Percentiles rank a stretch among this genome's conserved stretches.
phyloP scores from a whole-genome alignment of 2,888 invertebrate species.

The Odontothrips loti region DNA sequence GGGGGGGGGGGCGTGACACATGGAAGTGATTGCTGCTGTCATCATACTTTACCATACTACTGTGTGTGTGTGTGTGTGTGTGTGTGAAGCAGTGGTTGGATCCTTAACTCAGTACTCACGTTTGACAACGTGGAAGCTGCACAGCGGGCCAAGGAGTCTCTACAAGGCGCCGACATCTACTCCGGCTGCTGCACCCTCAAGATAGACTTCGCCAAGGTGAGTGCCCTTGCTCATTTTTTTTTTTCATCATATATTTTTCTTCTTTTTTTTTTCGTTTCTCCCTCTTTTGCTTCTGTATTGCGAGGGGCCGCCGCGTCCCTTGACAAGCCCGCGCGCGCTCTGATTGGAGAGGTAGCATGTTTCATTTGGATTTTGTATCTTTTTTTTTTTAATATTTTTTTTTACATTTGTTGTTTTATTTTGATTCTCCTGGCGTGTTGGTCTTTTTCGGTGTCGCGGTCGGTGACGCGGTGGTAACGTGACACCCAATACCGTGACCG shows the following conservation, averaged over 20 bases:
- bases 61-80: background rate
- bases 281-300: constrained; percentile 4
- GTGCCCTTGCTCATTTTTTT: constrained; percentile 42
- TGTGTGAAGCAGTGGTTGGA: constrained; percentile 37
- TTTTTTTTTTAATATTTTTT: constrained; percentile 30
- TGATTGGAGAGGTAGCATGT: no score
- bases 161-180: constrained; percentile 98
- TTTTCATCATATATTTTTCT: constrained; percentile 21
- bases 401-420: constrained; percentile 14
- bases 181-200: constrained; percentile 98
- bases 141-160: constrained; percentile 85
- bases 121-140: constrained; percentile 94
- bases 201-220: constrained; percentile 98
- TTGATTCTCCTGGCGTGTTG: background rate
- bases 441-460: no score
- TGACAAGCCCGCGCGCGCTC: no score
- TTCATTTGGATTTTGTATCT: no score
- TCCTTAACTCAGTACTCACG: constrained; percentile 62
- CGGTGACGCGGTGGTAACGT: no score
- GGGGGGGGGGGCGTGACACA: background rate
- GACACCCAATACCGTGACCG: no score
- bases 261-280: constrained; percentile 30
- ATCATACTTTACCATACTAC: background rate
- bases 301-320: no score
- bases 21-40: background rate